Evolutionary conservation across 2,888 invertebrate genomes (phyloP).

Genomic region (Pollenia labialis): DNA sequence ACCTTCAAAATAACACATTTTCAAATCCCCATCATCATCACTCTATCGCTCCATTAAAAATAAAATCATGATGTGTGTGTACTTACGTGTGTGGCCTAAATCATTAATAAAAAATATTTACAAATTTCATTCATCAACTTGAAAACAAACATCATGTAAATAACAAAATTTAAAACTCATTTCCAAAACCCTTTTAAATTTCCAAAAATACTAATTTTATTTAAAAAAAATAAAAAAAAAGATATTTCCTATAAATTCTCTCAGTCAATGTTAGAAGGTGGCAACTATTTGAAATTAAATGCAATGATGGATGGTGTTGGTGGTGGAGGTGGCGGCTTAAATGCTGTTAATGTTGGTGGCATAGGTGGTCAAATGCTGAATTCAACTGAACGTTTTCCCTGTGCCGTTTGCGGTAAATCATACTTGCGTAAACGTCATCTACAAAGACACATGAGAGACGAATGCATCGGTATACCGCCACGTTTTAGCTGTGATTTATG

Average conservation of each 20-base stretch:
- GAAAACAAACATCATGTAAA: slow-evolving; percentile 48
- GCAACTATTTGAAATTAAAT: slow-evolving; percentile 26
- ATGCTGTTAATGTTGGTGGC: slow-evolving; percentile 17
- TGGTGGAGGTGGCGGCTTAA: background rate
- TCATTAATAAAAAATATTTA: background rate
- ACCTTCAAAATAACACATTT: slow-evolving; percentile 61
- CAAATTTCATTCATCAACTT: background rate
- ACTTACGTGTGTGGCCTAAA: slow-evolving; percentile 37
- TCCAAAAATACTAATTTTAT: slow-evolving; percentile 6
- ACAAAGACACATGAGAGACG: slow-evolving; percentile 86
- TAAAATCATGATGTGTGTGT: slow-evolving; percentile 36
- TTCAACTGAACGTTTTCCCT: slow-evolving; percentile 84
- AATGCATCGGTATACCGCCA: slow-evolving; percentile 85
- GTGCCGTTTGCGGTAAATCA: slow-evolving; percentile 86
- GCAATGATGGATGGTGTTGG: background rate
- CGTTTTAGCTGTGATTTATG: slow-evolving; percentile 85
- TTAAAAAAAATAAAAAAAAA: slow-evolving; percentile 17
- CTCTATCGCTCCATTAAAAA: background rate
- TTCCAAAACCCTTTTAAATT: background rate
- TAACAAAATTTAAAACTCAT: slow-evolving; percentile 10
- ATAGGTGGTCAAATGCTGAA: slow-evolving; percentile 64
- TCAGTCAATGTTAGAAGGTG: slow-evolving; percentile 47
- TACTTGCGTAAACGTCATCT: slow-evolving; percentile 87
- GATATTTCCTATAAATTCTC: slow-evolving; percentile 50
- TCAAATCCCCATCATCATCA: slow-evolving; percentile 45